Evolutionary conservation across 35 echinoderm and acorn worm species (phyloP).

Genomic region (Apostichopus californicus): DNA sequence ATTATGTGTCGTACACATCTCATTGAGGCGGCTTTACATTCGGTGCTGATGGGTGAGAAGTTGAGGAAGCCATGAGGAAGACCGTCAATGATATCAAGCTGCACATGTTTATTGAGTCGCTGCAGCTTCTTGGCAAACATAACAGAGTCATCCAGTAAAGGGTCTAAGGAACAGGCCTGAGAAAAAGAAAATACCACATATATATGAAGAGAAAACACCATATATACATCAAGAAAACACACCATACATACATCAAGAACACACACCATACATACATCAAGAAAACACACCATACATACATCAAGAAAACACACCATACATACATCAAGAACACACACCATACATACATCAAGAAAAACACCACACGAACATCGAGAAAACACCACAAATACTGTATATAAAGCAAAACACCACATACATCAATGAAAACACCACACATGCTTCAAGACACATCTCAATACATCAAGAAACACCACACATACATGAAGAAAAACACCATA

Average conservation of each 20-base stretch:
- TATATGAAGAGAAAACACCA: background rate
- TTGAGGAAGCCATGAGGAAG: conserved; percentile 98
- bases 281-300: no score
- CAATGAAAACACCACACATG: background rate
- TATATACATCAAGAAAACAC: background rate
- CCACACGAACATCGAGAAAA: background rate
- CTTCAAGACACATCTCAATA: no score
- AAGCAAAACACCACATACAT: background rate
- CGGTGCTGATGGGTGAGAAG: conserved; percentile 89
- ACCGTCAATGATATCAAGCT: conserved; percentile 75
- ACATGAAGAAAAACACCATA: no score
- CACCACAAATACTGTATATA: no score
- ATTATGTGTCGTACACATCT: conserved; percentile 84
- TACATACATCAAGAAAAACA: background rate
- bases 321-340: background rate
- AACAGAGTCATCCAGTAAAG: conserved; percentile 80
- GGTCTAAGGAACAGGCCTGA: conserved; percentile 83
- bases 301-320: background rate
- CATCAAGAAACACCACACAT: no score
- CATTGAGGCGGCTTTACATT: conserved; percentile 79
- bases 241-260: background rate
- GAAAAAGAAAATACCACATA: background rate
- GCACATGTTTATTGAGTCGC: conserved; percentile 60
- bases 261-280: background rate
- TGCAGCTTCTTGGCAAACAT: conserved; percentile 89